Evolutionary conservation across 2,888 invertebrate species (phyloP).

Genomic region (Lumbricus terrestris): DNA sequence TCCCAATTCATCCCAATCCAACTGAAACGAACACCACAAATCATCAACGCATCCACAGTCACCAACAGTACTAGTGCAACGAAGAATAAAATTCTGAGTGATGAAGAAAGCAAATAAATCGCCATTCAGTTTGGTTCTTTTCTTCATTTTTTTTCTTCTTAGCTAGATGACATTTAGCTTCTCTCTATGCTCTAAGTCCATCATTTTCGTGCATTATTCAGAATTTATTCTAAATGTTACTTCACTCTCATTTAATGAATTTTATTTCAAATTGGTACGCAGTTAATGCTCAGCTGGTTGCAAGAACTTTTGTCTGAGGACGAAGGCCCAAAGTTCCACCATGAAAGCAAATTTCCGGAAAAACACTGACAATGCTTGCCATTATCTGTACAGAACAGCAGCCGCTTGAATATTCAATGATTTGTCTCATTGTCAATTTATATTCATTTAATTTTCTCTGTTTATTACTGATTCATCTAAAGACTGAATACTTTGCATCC

Average conservation of each 20-base stretch:
- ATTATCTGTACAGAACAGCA: no score
- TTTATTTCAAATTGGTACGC: neutral
- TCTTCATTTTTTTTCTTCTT: neutral
- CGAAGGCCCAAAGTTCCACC: no score
- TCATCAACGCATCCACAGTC: neutral
- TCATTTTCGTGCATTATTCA: neutral
- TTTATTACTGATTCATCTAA: neutral
- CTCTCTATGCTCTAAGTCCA: neutral
- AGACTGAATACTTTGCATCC: neutral
- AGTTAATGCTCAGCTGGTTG: no score
- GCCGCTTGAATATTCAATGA: no score
- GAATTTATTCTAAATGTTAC: neutral
- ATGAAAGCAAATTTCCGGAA: no score
- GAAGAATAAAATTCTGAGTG: no score
- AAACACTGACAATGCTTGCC: no score
- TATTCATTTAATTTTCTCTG: no score
- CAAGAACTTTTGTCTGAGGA: no score
- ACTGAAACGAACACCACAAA: constrained; percentile 63
- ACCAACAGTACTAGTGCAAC: neutral
- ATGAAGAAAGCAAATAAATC: no score
- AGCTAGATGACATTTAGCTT: neutral
- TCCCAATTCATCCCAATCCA: constrained; percentile 90
- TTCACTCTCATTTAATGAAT: neutral
- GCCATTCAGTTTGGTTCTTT: neutral
- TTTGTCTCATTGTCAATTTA: no score